These are phyloP conservation scores for Gibbula magus DNA, from an alignment of 2,888 invertebrate species.

Conservation along the genomic window DNA sequence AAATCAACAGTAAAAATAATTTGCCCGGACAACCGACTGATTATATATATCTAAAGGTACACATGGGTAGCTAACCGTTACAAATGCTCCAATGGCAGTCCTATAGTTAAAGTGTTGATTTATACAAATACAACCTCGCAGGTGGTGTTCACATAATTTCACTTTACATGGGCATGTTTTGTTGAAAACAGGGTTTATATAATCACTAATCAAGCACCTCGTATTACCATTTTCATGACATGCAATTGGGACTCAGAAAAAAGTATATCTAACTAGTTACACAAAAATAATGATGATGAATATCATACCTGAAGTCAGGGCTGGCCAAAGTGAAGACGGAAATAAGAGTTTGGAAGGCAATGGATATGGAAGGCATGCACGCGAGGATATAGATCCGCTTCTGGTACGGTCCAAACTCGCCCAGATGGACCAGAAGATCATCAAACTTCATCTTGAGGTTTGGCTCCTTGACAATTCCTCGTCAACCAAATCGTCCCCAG, in stretches of 20 bases:
- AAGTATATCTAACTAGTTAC: no score
- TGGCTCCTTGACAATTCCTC: neutral
- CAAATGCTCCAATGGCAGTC: no score
- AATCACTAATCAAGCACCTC: neutral
- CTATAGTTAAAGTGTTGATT: no score
- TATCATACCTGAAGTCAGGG: conserved; percentile 51
- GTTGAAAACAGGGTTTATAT: no score
- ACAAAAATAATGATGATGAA: neutral
- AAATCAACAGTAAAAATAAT: no score
- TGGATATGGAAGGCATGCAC: conserved; percentile 47
- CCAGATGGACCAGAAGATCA: conserved; percentile 49
- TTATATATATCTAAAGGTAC: no score
- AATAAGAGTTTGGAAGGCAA: conserved; percentile 45
- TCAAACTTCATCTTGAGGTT: conserved; percentile 43
- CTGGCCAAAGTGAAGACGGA: conserved; percentile 49
- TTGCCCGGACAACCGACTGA: no score
- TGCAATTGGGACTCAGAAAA: neutral
- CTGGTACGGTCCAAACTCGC: conserved; percentile 58
- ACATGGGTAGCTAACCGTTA: no score
- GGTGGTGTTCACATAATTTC: no score
- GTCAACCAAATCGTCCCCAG: no score
- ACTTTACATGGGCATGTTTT: no score
- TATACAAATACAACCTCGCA: no score
- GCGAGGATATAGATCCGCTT: conserved; percentile 48
- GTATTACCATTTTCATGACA: neutral